phyloP scores from a whole-genome alignment of 1,140 invertebrate species.

The Halesus radiatus region DNA sequence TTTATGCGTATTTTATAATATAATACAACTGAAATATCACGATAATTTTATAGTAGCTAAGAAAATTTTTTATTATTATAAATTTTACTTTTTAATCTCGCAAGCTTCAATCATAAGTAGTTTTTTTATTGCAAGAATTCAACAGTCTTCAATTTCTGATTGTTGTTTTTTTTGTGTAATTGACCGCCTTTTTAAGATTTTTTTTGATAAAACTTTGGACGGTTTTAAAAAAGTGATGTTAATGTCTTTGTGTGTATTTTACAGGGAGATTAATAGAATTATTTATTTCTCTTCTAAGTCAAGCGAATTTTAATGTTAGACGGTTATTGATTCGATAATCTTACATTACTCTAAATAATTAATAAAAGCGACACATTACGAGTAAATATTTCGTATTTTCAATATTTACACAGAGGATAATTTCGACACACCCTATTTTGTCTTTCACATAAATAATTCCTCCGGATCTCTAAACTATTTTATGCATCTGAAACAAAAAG shows the following conservation, averaged over 20 bases:
- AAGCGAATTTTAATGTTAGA: conserved; percentile 4
- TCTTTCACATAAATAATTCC: conserved; percentile 16
- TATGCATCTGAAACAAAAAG: conserved; percentile 30
- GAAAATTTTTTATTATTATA: too few species aligned
- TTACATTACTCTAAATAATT: conserved; percentile 9
- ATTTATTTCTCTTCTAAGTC: background rate
- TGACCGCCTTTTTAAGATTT: conserved; percentile 4
- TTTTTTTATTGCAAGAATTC: conserved; percentile 11
- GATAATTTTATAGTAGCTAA: too few species aligned
- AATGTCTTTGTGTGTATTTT: too few species aligned
- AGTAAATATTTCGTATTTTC: conserved; percentile 8
- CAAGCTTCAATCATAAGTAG: conserved; percentile 9
- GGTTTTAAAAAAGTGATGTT: conserved; percentile 5
- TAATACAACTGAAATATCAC: too few species aligned
- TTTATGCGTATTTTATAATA: too few species aligned
- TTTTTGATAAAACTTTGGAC: conserved; percentile 12
- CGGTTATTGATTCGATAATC: conserved; percentile 32
- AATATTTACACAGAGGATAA: conserved; percentile 26
- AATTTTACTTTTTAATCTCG: background rate
- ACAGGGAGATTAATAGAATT: background rate
- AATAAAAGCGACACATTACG: conserved; percentile 33
- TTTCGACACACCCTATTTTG: conserved; percentile 9
- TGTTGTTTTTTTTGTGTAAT: conserved; percentile 4
- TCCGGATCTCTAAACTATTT: conserved; percentile 11
- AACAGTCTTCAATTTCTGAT: conserved; percentile 23